A percentile compares a stretch with the other conserved stretches of the same genome.
These are phyloP conservation scores for Tenualosa ilisha DNA, from an alignment of 2,797 vertebrate species.

Conservation along the genomic window DNA sequence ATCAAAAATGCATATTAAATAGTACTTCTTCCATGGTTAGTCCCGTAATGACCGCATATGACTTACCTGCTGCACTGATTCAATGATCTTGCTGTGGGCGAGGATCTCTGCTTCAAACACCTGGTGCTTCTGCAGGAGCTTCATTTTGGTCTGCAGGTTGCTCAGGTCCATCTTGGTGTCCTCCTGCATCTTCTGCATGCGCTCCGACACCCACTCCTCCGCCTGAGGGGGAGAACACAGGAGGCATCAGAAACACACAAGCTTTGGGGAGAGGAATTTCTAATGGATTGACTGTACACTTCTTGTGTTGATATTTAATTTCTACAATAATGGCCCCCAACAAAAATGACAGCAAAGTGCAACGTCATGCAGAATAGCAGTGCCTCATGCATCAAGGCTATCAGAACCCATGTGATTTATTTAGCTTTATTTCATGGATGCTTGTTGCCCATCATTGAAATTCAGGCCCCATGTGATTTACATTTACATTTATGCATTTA, in stretches of 20 bases:
- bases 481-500: too few relatives aligned
- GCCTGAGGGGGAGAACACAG: slow-evolving; percentile 65
- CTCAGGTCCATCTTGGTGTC: slow-evolving; percentile 72
- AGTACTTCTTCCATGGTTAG: background rate
- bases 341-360: too few relatives aligned
- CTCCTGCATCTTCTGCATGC: slow-evolving; percentile 79
- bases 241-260: background rate
- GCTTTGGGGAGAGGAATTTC: background rate
- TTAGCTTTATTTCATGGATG: too few relatives aligned
- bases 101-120: slow-evolving; percentile 88
- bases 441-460: too few relatives aligned
- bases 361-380: too few relatives aligned
- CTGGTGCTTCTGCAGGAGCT: slow-evolving; percentile 85
- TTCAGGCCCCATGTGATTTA: too few relatives aligned
- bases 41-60: background rate
- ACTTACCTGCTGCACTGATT: slow-evolving; percentile 72
- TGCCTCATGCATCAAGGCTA: too few relatives aligned
- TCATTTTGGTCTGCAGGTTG: slow-evolving; percentile 79
- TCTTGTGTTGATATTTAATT: too few relatives aligned
- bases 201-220: slow-evolving; percentile 83
- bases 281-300: too few relatives aligned
- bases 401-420: too few relatives aligned
- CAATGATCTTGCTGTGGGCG: slow-evolving; percentile 78
- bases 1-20: too few relatives aligned
- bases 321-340: too few relatives aligned